Evolutionary conservation across 2,113 vertebrate species (phyloP).

Genomic region (Eurystomus gularis): DNA sequence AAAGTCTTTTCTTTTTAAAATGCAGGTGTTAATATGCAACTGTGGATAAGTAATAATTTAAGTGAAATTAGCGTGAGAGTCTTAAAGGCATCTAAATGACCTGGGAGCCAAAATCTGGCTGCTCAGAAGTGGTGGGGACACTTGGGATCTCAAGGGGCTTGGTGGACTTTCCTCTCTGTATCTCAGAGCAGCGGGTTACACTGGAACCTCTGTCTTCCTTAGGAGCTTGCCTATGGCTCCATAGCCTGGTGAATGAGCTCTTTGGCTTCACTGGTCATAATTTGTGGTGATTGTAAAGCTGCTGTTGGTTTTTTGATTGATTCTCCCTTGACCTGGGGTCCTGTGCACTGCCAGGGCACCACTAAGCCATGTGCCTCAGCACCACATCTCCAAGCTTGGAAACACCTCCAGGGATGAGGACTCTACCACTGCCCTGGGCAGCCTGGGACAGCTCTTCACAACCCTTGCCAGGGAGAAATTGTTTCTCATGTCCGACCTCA

Average conservation of each 20-base stretch:
- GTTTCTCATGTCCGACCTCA: background rate
- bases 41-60: background rate
- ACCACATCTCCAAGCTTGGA: background rate
- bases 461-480: background rate
- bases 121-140: background rate
- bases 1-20: background rate
- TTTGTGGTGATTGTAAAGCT: background rate
- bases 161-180: background rate
- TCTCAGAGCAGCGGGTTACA: background rate
- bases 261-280: background rate
- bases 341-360: background rate
- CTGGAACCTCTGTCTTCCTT: background rate
- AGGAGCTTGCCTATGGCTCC: background rate
- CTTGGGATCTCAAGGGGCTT: background rate
- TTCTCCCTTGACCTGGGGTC: background rate
- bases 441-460: background rate
- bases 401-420: background rate
- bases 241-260: background rate
- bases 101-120: background rate
- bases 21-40: background rate
- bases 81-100: background rate
- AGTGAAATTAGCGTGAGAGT: background rate
- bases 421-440: background rate
- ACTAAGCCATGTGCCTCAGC: background rate
- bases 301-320: background rate